Percentiles rank a stretch among this genome's conserved stretches.
These are phyloP conservation scores for Sinocyclocheilus anophthalmus DNA, from an alignment of 2,113 vertebrate genomes.

Conservation along the genomic window DNA sequence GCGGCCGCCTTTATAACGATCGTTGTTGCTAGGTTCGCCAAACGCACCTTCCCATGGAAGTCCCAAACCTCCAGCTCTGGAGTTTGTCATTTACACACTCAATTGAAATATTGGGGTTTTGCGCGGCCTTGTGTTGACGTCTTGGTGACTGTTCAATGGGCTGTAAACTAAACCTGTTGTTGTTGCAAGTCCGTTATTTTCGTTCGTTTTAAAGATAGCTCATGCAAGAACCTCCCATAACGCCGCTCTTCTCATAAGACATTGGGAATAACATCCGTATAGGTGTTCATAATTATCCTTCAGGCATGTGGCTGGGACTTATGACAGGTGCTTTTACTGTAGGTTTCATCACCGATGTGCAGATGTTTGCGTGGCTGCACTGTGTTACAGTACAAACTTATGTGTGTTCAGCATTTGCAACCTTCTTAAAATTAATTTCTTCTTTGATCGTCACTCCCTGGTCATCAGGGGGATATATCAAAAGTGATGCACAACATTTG, in stretches of 20 bases:
- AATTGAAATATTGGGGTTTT: not conserved
- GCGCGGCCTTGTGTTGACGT: not conserved
- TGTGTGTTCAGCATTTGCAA: not conserved
- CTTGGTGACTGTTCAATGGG: not conserved
- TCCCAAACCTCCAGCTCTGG: not conserved
- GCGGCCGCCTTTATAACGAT: conserved; percentile 75
- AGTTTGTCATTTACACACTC: not conserved
- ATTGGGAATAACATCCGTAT: not conserved
- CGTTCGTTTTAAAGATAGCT: not conserved
- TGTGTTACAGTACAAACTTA: not conserved
- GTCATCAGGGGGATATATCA: not conserved
- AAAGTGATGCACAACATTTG: not conserved
- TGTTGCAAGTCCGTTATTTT: not conserved
- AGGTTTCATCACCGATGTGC: not conserved
- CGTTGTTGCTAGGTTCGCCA: conserved; percentile 65
- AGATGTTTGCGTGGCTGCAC: not conserved
- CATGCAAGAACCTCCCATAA: not conserved
- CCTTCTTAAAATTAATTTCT: not conserved
- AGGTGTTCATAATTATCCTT: not conserved
- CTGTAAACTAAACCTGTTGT: conserved; percentile 17
- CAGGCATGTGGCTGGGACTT: not conserved
- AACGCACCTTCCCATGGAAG: not conserved
- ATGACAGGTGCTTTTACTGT: not conserved
- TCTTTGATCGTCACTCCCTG: not conserved
- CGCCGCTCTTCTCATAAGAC: not conserved